Conservation (phyloP, 2,113 vertebrate species). For the Leiothrix lutea region DNA sequence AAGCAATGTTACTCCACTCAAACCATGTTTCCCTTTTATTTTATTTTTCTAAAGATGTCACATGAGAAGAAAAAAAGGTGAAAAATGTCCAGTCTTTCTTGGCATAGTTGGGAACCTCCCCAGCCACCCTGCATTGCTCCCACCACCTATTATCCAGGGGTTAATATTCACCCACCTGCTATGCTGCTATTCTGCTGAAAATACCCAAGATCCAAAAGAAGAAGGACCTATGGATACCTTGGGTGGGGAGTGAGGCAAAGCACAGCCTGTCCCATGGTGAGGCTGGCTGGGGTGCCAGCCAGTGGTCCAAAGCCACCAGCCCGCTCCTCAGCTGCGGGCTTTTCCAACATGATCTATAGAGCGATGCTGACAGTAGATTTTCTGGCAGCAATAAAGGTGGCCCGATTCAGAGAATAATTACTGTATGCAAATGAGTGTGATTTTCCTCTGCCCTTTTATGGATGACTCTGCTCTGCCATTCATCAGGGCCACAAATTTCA, state of each 20-base stretch:
- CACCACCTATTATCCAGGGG: neutral
- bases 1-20: fast-evolving
- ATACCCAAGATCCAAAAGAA: neutral
- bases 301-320: slow-evolving; percentile 33
- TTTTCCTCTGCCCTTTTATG: slow-evolving; percentile 83
- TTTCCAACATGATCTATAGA: slow-evolving; percentile 77
- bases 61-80: neutral
- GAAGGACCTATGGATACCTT: fast-evolving
- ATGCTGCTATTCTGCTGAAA: neutral
- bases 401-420: slow-evolving; percentile 86
- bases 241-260: fast-evolving
- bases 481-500: slow-evolving; percentile 81
- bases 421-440: slow-evolving; percentile 84
- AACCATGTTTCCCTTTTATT: neutral
- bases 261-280: neutral
- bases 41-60: neutral
- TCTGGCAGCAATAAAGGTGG: slow-evolving; percentile 84
- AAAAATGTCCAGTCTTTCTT: neutral
- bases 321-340: slow-evolving; percentile 60
- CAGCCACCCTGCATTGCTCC: fast-evolving
- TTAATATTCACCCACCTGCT: neutral
- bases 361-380: slow-evolving; percentile 83
- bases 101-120: neutral
- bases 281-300: neutral
- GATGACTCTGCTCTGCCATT: slow-evolving; percentile 80